These are phyloP conservation scores for Tetramorium alpestre DNA, from an alignment of 1,140 invertebrate species.

Conservation along the genomic window DNA sequence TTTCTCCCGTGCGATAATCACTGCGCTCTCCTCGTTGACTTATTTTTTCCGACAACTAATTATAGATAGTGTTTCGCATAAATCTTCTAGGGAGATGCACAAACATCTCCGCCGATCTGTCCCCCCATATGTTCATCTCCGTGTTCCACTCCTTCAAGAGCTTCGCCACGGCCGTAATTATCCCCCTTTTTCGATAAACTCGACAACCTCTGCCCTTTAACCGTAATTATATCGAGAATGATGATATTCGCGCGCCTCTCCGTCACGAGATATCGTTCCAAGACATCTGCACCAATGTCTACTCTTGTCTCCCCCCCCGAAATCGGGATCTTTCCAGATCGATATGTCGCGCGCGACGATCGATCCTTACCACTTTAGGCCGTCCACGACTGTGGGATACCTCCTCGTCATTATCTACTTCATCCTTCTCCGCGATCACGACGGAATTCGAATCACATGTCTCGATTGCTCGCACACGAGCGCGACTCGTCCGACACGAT, in stretches of 20 bases:
- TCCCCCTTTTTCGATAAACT: conserved; percentile 47
- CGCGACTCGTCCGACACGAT: conserved; percentile 26
- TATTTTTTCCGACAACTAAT: conserved; percentile 49
- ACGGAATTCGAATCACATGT: conserved; percentile 29
- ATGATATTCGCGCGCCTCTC: conserved; percentile 5
- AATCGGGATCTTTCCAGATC: not conserved
- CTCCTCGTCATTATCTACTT: conserved; percentile 47
- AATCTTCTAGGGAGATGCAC: conserved; percentile 50
- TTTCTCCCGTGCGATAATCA: conserved; percentile 18
- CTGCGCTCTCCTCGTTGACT: conserved; percentile 14
- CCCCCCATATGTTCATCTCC: conserved; percentile 19
- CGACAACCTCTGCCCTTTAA: conserved; percentile 44
- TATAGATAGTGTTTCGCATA: conserved; percentile 41
- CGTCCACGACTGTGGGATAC: conserved; percentile 13
- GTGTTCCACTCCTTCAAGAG: conserved; percentile 1
- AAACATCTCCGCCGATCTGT: conserved; percentile 46
- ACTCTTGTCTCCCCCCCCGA: not conserved
- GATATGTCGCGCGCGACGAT: conserved; percentile 12
- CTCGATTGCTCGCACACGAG: not conserved
- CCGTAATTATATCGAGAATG: conserved; percentile 4
- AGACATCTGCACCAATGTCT: not conserved
- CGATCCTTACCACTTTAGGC: conserved; percentile 61
- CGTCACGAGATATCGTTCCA: not conserved
- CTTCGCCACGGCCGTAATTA: conserved; percentile 45
- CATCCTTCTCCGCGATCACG: not conserved